Base-by-base conservation (phyloP, 2,888 invertebrate species). In the Dynastes hyllus region DNA sequence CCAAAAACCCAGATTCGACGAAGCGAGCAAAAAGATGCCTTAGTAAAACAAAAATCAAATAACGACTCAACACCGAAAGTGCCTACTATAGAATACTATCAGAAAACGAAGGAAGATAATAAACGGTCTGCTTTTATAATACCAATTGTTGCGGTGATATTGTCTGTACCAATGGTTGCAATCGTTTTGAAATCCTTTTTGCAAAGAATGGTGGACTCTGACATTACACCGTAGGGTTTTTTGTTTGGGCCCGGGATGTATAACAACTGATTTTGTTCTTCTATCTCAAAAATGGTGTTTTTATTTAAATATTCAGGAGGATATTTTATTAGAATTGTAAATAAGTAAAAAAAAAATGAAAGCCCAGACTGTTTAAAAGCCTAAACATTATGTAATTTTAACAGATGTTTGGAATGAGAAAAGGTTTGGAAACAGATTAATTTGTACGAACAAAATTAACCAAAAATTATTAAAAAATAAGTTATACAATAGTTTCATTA, bases 181-280 rank as follows among this genome's bases (percentile, higher is more conserved):
- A 91, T 94, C 66, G 89, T 94, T 69, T 91, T 93, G 22, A 93
- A 93, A 91, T 94, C 87, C 90, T 93, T 32, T 91, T 82, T 93
- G 95, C n/a, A 91, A 93, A 83, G 96, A 96, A 86, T 95, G 95
- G 87, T 96, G 96, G 95, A 93, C 94, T 84, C 95, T 82, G 96
- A 83, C 96, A 96, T 88, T 96, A 96, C 85, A 92, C 81, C 91
- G 96, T 87, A 96, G 96, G 96, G 96, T 88, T 96, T 95, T 86
- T 91, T 96, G 13, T 94, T 96, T 78, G 96, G 96, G n/a, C n/a
- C n/a, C 88, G 96, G 96, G 84, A 96, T 96, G 94, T 96, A 96
- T 86, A 95, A 96, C 89, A 95, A 95, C 86, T 95, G 70, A 83
- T 79, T 32, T 55, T 6, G 4, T 50, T 37, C 55, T 63, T 29